phyloP scores from a whole-genome alignment of 1,140 invertebrate genomes.

The Drosophila lacteicornis region DNA sequence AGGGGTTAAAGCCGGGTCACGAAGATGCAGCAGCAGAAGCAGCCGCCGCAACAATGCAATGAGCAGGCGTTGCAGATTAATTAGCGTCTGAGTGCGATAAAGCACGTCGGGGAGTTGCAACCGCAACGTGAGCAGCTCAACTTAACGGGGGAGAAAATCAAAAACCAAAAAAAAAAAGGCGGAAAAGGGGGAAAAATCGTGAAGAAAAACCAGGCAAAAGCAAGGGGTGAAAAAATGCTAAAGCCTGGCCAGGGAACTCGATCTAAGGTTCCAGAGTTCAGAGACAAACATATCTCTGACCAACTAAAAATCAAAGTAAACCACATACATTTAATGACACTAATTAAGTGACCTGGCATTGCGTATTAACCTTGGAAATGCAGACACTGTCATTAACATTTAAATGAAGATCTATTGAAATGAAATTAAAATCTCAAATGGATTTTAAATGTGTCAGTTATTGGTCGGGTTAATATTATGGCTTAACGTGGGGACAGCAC shows the following conservation, averaged over 20 bases:
- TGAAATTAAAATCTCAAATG: neutral
- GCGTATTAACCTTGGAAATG: neutral
- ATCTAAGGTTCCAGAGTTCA: neutral
- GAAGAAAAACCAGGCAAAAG: neutral
- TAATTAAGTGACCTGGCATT: neutral
- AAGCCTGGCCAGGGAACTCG: neutral
- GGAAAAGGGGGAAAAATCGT: neutral
- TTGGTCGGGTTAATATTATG: neutral
- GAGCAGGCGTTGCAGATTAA: conserved; percentile 70
- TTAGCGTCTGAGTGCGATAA: conserved; percentile 75
- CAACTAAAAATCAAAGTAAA: neutral
- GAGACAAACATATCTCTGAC: neutral
- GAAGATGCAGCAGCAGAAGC: conserved; percentile 55
- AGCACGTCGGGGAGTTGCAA: conserved; percentile 63
- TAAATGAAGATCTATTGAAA: neutral
- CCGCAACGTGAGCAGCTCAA: conserved; percentile 44
- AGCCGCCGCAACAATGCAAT: conserved; percentile 47
- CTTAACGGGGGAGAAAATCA: conserved; percentile 17
- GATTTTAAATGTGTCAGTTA: neutral
- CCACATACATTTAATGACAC: neutral
- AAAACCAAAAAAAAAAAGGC: neutral
- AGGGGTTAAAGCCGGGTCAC: conserved; percentile 33
- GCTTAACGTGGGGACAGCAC: neutral
- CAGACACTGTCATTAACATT: neutral
- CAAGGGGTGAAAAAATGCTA: neutral